These are phyloP conservation scores for Caenorhabditis sp. DNA, from an alignment of 2,888 invertebrate species.

Conservation along the genomic window DNA sequence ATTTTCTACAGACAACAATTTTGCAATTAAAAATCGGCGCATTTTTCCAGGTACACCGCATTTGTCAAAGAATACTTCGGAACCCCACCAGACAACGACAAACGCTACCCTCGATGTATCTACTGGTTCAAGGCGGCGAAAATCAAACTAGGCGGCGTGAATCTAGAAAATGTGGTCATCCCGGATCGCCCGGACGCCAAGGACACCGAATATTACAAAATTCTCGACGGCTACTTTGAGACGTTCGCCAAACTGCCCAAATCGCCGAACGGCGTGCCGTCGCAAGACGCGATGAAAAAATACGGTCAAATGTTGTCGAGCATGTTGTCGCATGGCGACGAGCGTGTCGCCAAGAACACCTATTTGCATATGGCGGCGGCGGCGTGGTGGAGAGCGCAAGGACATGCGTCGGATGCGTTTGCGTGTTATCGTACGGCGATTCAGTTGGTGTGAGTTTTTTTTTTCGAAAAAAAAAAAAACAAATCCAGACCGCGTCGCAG, in stretches of 20 bases:
- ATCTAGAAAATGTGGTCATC: constrained; percentile 17
- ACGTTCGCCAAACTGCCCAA: constrained; percentile 27
- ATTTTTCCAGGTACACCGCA: constrained; percentile 13
- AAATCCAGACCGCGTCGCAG: too few relatives aligned
- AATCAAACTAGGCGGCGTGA: constrained; percentile 20
- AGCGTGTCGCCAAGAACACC: constrained; percentile 36
- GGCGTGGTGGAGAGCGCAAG: constrained; percentile 47
- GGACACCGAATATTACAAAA: constrained; percentile 27
- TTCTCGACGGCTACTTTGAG: constrained; percentile 28
- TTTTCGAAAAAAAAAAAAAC: background rate
- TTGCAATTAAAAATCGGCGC: too few relatives aligned
- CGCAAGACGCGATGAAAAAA: background rate
- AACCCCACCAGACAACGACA: constrained; percentile 31
- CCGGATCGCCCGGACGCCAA: constrained; percentile 11
- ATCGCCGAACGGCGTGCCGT: constrained; percentile 16
- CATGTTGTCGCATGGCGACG: constrained; percentile 30
- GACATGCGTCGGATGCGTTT: constrained; percentile 36
- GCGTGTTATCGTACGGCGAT: constrained; percentile 36
- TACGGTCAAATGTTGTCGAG: constrained; percentile 32
- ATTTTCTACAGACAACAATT: too few relatives aligned
- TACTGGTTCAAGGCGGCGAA: constrained; percentile 39
- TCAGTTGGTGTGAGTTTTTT: background rate
- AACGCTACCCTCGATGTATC: constrained; percentile 30
- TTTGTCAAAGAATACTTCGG: constrained; percentile 39
- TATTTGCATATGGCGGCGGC: constrained; percentile 48